Base-by-base conservation (phyloP, 2,888 invertebrate genomes). In the Patella caerulea region DNA sequence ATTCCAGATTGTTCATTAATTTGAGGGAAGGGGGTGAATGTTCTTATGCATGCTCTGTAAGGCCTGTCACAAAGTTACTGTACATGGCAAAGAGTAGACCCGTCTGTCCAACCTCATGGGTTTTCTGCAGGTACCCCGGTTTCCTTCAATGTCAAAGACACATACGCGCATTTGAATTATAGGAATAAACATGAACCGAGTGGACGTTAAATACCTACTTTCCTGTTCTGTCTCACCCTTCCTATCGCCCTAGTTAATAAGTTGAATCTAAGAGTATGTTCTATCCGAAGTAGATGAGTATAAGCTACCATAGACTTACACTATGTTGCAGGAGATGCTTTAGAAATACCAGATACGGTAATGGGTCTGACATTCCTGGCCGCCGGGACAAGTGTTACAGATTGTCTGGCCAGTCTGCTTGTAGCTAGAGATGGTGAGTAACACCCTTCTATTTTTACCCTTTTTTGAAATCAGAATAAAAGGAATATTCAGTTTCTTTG, bases 331-430 rank as follows among this genome's bases (percentile, higher is more conserved):
- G 90, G 90, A 19, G 90, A 91, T 75, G 87, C 89, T 0, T 76
- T 90, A 29, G 86, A 85, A 34, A 89, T 91, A 70, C 90, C 90
- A 0, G 91, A 91, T 80, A 90, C 90, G 2, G 90, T 91, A n/a
- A 89, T 90, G 88, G 91, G 91, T 2, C 81, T 91, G 71, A 91
- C 90, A 0, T 80, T 91, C 9, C 81, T 91, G 52, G 91, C 91
- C 15, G 90, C 89, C n/a, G 91, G 91, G 7, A 90, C 90, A n/a
- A 88, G 89, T 74, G 88, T 90, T 7, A 90, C 90, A 1, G 91
- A 91, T 77, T 89, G 89, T 77, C 79, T 91, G 29, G 82, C 90
- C n/a, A 88, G 89, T 80, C 73, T 91, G 2, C 85, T 91, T 78
- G 91, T 90, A 2, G 88, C 89, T 1, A 82, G 89, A 82, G 90